phyloP scores from a whole-genome alignment of 2,797 vertebrate species.

The Takifugu rubripes region DNA sequence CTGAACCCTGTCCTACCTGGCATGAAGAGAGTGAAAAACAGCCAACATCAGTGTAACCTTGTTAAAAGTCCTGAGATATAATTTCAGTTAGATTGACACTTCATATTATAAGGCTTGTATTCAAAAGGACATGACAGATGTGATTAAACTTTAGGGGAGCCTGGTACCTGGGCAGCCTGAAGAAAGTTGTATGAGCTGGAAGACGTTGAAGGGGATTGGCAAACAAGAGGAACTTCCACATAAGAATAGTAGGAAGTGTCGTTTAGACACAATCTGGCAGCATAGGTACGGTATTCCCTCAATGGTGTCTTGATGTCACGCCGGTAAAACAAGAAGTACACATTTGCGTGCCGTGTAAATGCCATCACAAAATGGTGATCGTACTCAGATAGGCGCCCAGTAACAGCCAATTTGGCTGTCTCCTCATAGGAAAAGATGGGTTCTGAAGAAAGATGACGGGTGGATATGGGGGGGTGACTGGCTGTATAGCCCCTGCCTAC shows the following conservation, averaged over 20 bases:
- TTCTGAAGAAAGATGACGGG: slow-evolving; percentile 83
- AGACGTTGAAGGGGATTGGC: slow-evolving; percentile 54
- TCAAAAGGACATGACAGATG: too few species aligned
- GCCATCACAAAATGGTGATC: slow-evolving; percentile 91
- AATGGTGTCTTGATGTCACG: slow-evolving; percentile 87
- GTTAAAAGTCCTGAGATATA: not conserved
- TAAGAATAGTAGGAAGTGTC: slow-evolving; percentile 95
- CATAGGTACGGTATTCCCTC: slow-evolving; percentile 89
- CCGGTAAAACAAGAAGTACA: slow-evolving; percentile 93
- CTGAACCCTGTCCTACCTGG: slow-evolving; percentile 64
- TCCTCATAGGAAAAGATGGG: slow-evolving; percentile 94
- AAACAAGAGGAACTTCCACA: slow-evolving; percentile 89
- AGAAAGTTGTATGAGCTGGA: slow-evolving; percentile 80
- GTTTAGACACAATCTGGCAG: slow-evolving; percentile 88
- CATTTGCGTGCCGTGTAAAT: slow-evolving; percentile 78
- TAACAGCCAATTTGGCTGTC: slow-evolving; percentile 90
- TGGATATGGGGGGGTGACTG: slow-evolving; percentile 93
- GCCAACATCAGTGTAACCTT: not conserved
- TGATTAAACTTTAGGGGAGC: not conserved
- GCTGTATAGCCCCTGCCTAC: slow-evolving; percentile 92
- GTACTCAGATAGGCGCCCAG: slow-evolving; percentile 89
- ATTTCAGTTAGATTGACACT: not conserved
- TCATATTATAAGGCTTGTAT: too few species aligned
- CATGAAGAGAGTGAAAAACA: slow-evolving; percentile 4
- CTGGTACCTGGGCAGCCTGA: slow-evolving; percentile 83